Evolutionary conservation across 35 echinoderm and acorn worm species (phyloP), one percentile per base, ranked within the genome.

Genomic region (Lytechinus variegatus): DNA sequence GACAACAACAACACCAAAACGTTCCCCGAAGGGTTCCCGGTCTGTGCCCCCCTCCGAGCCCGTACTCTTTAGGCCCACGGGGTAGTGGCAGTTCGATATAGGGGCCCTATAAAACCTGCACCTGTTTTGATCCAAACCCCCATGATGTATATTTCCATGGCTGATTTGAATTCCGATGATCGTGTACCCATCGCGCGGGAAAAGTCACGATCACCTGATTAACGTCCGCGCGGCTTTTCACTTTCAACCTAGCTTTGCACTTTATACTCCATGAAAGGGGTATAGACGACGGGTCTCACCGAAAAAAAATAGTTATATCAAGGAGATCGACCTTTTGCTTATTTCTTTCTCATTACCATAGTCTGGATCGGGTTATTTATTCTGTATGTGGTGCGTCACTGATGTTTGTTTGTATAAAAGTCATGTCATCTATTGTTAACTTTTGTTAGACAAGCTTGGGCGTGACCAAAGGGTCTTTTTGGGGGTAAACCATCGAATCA

Each of bases 191-290:
- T 90, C 52, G n/a, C 88, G 88, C 88, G 88, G 66, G 66, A 79
- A 90, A 90, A 90, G 88, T 90, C 88, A 90, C 88, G 88, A 90
- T 90, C 88, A 90, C 88, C 27, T 90, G 88, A 90, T 90, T 90
- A 90, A 54, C 88, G 88, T 33, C 29, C 52, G 88, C 29, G 4
- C 52, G 88, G 88, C 28, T 90, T 90, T 90, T 90, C 88, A 52
- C 88, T 90, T 90, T 54, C 88, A 52, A 52, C 88, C 88, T 90
- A 52, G 11, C 14, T 44, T 52, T 90, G 88, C 24, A 90, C 88
- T 90, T 90, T 90, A 52, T 44, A 44, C 33, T 44, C 33, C 88
- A 44, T 28, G 88, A 44, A 90, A 51, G 88, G 19, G 16, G 66
- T 79, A 10, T 9, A 58, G 56, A 79, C 66, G 66, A 6, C 21